Base-by-base conservation (phyloP, 2,797 vertebrate species). In the Smutsia gigantea region DNA sequence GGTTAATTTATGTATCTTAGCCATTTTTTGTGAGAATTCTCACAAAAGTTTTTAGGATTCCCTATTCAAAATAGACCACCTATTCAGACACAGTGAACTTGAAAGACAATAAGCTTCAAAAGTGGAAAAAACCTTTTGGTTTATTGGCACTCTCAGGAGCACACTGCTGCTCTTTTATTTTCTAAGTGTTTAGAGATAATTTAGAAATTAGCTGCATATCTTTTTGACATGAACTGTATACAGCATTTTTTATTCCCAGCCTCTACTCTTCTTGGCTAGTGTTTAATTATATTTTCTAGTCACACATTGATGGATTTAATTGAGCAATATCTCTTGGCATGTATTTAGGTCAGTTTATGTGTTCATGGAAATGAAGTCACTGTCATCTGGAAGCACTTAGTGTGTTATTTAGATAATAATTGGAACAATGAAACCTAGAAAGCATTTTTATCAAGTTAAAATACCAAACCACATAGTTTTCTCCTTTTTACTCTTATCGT, bases 341-440 rank as follows among this genome's bases (percentile, higher is more conserved):
- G 61, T 75, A 59, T 74, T 93, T 87, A 57, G 63, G 86, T 75
- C 21, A 66, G 88, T 96, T 97, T 98, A 72, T 97, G 61, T 97
- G 85, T 93, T 98, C 93, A 91, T 55, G 97, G 93, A 95, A 96
- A 96, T 98, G 97, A 98, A 97, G 96, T 98, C 93, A 98, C 64
- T 97, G 95, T 97, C 98, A 98, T 96, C 92, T 98, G 98, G 97
- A 92, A 98, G 39, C 46, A 90, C 87, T 98, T 98, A 98, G 75
- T 90, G n/a, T 71, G 29, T 88, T 95, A 78, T 97, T 95, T 96
- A 93, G 84, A 90, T 96, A 97, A 10, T 72, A 97, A 93, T 29
- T 87, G n/a, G 55, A 91, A 87, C 17, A 71, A 55, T 34, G 51
- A 96, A 95, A 95, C 84, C 94, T 96, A 94, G 88, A 97, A 96